Base-by-base conservation (phyloP, 2,888 invertebrate genomes). In the Troides aeacus region DNA sequence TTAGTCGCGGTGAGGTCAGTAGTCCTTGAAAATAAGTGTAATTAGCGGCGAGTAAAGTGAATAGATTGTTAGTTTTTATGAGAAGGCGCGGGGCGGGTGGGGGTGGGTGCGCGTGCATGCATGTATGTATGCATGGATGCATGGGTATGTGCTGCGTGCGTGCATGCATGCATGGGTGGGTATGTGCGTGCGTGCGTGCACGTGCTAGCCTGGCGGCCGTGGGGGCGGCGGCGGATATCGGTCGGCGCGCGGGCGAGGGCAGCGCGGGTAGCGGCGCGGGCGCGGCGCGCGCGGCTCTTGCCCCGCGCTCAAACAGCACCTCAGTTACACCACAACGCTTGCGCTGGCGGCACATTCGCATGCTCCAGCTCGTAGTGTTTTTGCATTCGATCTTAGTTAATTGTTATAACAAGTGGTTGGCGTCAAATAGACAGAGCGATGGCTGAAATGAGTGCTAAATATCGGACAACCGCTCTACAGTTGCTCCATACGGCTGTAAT, bases 301-400 rank as follows among this genome's bases (percentile, higher is more conserved):
- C 82, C 75, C 76, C 80, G 79, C 75, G 79, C 75, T 78, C 77
- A 53, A 53, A 30, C 30, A 30, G 70, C 72, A 79, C 78, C 78
- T 85, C 85, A 91, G 93, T 93, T 91, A 91, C 84, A 90, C 91
- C 90, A 88, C 89, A 87, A 85, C 90, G 87, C 85, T 90, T 91
- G 89, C 86, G 86, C 89, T 86, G 84, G 89, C 84, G 81, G 78
- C 77, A 88, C 85, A 85, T 77, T 76, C 76, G 76, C 80, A 82
- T 79, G 74, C 73, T 71, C 66, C 64, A 62, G 63, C 64, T 46
- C 69, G 66, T 66, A 69, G 59, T 62, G 18, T 21, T n/a, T 8
- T 58, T 23, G 12, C 57, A 6, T 58, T 23, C 7, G 57, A 23
- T 23, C 23, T 58, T 23, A 58, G 23, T 23, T 58, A 23, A 7